phyloP scores from a whole-genome alignment of 2,888 invertebrate genomes.

The Ophion ventricosus region DNA sequence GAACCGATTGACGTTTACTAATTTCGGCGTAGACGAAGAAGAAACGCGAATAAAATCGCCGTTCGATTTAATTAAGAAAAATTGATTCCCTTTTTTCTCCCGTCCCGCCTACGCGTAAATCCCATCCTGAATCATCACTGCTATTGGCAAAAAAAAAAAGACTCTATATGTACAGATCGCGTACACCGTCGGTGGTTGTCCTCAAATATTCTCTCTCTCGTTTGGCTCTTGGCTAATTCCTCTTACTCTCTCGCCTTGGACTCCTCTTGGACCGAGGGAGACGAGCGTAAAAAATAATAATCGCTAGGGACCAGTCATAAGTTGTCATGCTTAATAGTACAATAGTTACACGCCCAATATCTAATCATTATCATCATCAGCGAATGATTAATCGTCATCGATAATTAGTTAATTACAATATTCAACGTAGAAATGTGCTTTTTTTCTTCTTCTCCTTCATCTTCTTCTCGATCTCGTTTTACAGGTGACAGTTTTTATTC shows the following conservation, averaged over 20 bases:
- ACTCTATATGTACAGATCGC: slow-evolving; percentile 38
- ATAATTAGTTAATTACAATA: slow-evolving; percentile 66
- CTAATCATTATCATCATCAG: slow-evolving; percentile 51
- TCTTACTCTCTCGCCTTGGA: slow-evolving; percentile 17
- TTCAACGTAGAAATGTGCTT: slow-evolving; percentile 61
- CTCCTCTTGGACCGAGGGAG: slow-evolving; percentile 70
- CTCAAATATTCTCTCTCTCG: slow-evolving; percentile 5
- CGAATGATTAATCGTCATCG: slow-evolving; percentile 63
- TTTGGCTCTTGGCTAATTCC: slow-evolving; percentile 28
- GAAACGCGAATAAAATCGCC: too few relatives aligned
- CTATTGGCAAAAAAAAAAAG: not conserved
- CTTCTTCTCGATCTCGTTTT: slow-evolving; percentile 55
- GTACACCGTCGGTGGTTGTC: slow-evolving; percentile 58
- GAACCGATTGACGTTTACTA: too few relatives aligned
- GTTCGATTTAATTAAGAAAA: not conserved
- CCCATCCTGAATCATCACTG: not conserved
- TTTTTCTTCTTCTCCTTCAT: slow-evolving; percentile 41
- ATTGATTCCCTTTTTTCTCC: not conserved
- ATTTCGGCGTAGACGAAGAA: too few relatives aligned
- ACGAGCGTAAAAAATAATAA: slow-evolving; percentile 76
- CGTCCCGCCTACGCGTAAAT: slow-evolving; percentile 15
- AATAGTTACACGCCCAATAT: slow-evolving; percentile 78
- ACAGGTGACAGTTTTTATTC: slow-evolving; percentile 75
- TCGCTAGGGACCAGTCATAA: slow-evolving; percentile 79
- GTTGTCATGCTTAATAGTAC: slow-evolving; percentile 79